A percentile compares a stretch with the other conserved stretches of the same genome.
These are phyloP conservation scores for Archocentrus centrarchus DNA, from an alignment of 2,113 vertebrate genomes.

Conservation along the genomic window DNA sequence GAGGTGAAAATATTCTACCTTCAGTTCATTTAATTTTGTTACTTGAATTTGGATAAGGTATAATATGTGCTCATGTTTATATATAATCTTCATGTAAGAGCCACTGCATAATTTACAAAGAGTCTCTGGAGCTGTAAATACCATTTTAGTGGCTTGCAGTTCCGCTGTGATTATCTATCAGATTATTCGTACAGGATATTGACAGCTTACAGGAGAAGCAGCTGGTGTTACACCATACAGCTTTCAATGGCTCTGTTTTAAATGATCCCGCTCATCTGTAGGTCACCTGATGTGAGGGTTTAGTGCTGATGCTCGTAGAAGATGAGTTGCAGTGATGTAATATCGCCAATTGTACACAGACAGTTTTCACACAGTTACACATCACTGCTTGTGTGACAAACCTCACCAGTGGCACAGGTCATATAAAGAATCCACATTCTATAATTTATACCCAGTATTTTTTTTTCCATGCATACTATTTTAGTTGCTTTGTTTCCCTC, in stretches of 20 bases:
- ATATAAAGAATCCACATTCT: background rate
- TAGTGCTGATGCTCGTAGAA: conserved; percentile 31
- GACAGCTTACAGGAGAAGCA: conserved; percentile 21
- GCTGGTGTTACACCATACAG: conserved; percentile 32
- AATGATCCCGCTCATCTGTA: conserved; percentile 45
- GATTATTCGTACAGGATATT: conserved; percentile 11
- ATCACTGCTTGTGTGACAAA: background rate
- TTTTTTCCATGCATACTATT: background rate
- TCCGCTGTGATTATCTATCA: conserved; percentile 5
- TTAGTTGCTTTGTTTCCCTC: background rate
- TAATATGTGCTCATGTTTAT: conserved; percentile 8
- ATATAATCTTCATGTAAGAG: background rate
- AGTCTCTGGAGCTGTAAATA: background rate
- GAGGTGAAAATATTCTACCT: conserved; percentile 8
- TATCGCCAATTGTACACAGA: conserved; percentile 29
- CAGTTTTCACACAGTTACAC: conserved; percentile 6
- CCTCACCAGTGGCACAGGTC: background rate
- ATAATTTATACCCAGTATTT: background rate
- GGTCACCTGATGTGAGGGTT: conserved; percentile 30
- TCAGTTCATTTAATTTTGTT: conserved; percentile 17
- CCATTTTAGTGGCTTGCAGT: background rate
- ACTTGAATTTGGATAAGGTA: conserved; percentile 13
- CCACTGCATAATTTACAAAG: background rate
- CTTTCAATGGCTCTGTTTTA: conserved; percentile 30
- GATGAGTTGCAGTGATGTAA: conserved; percentile 61